Percentiles rank a stretch among this genome's conserved stretches.
Evolutionary conservation across 2,113 vertebrate genomes (phyloP).

Genomic region (Halcyon malimbica): DNA sequence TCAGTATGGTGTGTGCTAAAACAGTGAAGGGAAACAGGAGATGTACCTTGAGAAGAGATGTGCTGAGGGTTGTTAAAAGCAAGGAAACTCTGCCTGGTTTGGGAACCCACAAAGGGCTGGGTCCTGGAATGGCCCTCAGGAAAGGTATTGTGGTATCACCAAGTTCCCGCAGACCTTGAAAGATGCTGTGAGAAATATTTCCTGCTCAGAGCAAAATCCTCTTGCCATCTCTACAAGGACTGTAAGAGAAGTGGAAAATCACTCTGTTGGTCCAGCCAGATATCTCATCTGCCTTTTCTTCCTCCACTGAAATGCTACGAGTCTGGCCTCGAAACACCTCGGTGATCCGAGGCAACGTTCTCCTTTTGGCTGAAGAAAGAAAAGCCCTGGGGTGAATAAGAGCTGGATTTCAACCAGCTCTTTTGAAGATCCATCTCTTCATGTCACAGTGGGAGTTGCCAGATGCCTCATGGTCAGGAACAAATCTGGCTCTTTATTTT

Average conservation of each 20-base stretch:
- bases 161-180: not conserved
- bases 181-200: not conserved
- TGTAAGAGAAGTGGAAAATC: slow-evolving; percentile 7
- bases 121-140: accelerated
- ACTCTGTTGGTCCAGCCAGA: not conserved
- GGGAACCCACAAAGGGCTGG: not conserved
- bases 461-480: slow-evolving; percentile 14
- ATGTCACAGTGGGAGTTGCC: slow-evolving; percentile 32
- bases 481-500: not conserved
- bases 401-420: not conserved
- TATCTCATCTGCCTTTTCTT: not conserved
- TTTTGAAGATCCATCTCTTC: slow-evolving; percentile 36
- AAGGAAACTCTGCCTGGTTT: not conserved
- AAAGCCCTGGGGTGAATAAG: not conserved
- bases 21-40: not conserved
- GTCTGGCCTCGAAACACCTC: not conserved
- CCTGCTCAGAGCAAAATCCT: not conserved
- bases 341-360: not conserved
- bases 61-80: not conserved
- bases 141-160: not conserved
- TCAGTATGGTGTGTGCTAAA: not conserved
- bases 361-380: slow-evolving; percentile 8
- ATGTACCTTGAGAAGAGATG: not conserved
- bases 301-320: not conserved
- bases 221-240: not conserved